Conservation (phyloP, 1,140 invertebrate genomes). For the Reticulitermes speratus region DNA sequence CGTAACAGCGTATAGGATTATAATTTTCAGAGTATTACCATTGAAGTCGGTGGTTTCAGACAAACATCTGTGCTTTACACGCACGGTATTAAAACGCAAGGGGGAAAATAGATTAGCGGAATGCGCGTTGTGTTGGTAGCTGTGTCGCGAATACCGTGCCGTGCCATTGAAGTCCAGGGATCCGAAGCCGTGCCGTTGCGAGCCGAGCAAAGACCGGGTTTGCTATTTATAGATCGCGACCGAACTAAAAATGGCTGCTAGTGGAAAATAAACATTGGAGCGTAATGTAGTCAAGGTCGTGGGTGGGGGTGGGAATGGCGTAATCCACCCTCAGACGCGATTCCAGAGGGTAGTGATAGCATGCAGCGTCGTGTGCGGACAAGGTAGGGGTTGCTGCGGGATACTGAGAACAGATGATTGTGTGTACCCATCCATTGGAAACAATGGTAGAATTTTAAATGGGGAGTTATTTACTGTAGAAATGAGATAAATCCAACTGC, state of each 20-base stretch:
- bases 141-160: neutral
- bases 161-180: conserved; percentile 1
- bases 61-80: neutral
- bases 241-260: conserved; percentile 36
- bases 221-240: conserved; percentile 34
- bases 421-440: neutral
- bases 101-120: neutral
- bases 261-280: conserved; percentile 34
- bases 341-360: conserved; percentile 24
- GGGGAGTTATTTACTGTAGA: neutral
- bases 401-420: neutral
- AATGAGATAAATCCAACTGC: neutral
- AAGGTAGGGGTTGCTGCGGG: neutral
- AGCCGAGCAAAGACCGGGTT: conserved; percentile 14
- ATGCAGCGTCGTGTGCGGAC: neutral
- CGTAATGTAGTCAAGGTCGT: conserved; percentile 39
- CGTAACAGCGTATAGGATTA: neutral
- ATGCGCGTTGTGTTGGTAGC: neutral
- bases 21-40: neutral
- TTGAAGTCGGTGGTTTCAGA: neutral
- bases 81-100: neutral
- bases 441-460: neutral
- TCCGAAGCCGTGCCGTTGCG: neutral
- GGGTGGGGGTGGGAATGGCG: conserved; percentile 43
- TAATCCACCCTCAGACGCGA: conserved; percentile 26